phyloP scores from a whole-genome alignment of 1,140 invertebrate species.

The Charaxes varanes region DNA sequence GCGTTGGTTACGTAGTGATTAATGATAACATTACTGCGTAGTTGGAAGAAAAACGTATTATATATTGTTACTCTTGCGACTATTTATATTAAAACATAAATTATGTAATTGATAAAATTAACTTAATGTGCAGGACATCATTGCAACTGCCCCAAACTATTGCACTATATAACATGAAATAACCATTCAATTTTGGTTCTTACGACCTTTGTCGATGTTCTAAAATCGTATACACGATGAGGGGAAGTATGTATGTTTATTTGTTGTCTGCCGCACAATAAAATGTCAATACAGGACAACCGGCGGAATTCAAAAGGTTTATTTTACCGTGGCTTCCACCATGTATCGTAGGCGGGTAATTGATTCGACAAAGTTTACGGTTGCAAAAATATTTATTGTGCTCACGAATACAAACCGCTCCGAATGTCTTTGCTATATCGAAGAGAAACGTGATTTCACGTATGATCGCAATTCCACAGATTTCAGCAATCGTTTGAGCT shows the following conservation, averaged over 20 bases:
- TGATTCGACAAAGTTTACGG: slow-evolving; percentile 19
- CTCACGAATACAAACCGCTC: slow-evolving; percentile 9
- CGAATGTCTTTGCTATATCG: slow-evolving; percentile 2
- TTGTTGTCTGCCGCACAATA: slow-evolving; percentile 9
- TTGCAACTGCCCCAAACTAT: slow-evolving; percentile 8
- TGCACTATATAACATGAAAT: slow-evolving; percentile 1
- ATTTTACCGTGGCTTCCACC: slow-evolving; percentile 13
- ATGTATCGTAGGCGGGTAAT: slow-evolving; percentile 12
- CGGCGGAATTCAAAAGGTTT: slow-evolving; percentile 17
- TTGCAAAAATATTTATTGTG: slow-evolving; percentile 17
- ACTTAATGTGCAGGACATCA: slow-evolving; percentile 12
- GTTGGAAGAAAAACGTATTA: too few relatives aligned
- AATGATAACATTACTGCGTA: too few relatives aligned
- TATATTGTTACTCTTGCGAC: too few relatives aligned
- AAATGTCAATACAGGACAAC: slow-evolving; percentile 16
- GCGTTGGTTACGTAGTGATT: too few relatives aligned
- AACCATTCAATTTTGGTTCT: not conserved
- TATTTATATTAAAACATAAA: too few relatives aligned
- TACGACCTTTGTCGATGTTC: not conserved
- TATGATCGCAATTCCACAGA: not conserved
- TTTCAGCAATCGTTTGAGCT: too few relatives aligned
- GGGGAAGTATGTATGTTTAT: too few relatives aligned
- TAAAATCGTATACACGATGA: slow-evolving; percentile 7
- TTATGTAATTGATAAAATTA: slow-evolving; percentile 14
- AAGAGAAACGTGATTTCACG: slow-evolving; percentile 10